Evolutionary conservation across 2,797 vertebrate species (phyloP), one percentile per base, ranked within the genome.

Genomic region (Acanthurus lineatus): DNA sequence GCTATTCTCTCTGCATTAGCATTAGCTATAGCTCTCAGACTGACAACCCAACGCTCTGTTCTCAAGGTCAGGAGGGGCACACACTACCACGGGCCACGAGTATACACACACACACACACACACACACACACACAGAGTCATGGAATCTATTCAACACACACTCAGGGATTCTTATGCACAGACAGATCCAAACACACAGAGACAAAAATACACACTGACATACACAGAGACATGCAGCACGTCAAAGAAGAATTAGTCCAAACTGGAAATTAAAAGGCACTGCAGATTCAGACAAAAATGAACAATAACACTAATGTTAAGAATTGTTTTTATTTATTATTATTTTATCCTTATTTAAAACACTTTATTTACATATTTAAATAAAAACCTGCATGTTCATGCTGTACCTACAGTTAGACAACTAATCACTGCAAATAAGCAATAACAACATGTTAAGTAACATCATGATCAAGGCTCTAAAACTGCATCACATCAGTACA

Each of bases 1-100:
- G 84, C 82, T 85, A 91, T 93, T 94, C 91, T 91, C 87, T 89
- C 79, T 92, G 88, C 89, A 92, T 91, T 93, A 93, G 90, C 91
- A 93, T 93, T 93, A 93, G 91, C 92, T 85, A 76, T 92, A 92
- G 92, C 87, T 88, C 87, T 91, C 87, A 92, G 87, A 90, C 91
- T 93, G 91, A 93, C 92, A 92, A 91, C 48, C 73, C 81, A 60
- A 69, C 16, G 75, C 84, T 86, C 83, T 86, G 84, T 90, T 87
- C 85, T 91, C 93, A 95, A 95, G 94, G 94, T 94, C 94, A 94
- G 87, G 88, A 88, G 80, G 90, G 88, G 92, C 90, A 86, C 87
- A 91, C 82, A 82, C 82, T 74, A 92, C 90, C 88, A 92, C 71
- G 64, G 92, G 93, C 89, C 87, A 92, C 70, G 22, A 73, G 72